phyloP scores from a whole-genome alignment of 2,113 vertebrate genomes.

The Penelope pileata region DNA sequence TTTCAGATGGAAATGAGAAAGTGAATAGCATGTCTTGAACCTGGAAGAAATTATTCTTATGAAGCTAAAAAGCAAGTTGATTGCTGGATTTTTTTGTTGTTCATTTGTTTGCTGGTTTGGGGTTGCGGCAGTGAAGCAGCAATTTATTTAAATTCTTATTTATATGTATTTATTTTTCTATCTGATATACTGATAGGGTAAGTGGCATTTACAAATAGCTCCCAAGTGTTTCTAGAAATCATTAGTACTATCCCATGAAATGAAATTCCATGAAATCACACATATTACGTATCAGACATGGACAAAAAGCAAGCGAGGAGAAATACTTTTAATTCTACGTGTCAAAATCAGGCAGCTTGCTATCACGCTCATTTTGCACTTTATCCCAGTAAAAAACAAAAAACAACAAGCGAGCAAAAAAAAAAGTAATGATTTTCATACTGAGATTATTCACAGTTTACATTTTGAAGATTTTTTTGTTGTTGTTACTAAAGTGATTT shows the following conservation, averaged over 20 bases:
- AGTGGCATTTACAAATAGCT: accelerated
- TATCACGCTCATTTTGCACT: background rate
- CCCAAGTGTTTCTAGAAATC: background rate
- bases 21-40: background rate
- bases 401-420: no score
- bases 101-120: background rate
- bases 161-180: background rate
- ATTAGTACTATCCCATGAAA: background rate
- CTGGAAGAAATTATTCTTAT: background rate
- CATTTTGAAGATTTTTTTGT: background rate
- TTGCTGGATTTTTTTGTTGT: background rate
- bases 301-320: background rate
- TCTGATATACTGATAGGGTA: background rate
- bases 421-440: background rate
- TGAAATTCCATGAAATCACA: background rate
- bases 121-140: background rate
- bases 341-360: background rate
- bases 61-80: background rate
- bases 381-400: background rate
- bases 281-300: background rate
- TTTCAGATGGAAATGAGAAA: background rate
- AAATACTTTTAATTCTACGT: background rate
- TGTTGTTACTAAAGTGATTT: background rate
- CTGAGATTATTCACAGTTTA: background rate
- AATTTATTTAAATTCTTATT: background rate